Base-by-base conservation (phyloP, 30 jellyfish, hydroid and myxozoan species). In the Aurelia sp. region DNA sequence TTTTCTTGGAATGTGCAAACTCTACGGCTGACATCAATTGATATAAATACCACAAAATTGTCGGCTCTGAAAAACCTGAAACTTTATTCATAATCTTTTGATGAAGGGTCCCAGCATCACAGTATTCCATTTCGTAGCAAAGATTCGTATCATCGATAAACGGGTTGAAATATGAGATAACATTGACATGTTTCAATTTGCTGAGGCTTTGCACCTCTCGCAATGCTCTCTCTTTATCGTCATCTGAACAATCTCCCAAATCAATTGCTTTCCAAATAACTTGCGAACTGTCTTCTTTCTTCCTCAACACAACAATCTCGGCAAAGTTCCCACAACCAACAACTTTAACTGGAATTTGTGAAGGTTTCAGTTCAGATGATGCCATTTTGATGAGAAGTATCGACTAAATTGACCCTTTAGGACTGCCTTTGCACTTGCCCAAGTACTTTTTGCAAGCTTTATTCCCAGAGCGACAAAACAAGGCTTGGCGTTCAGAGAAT, bases 251-350 rank as follows among this genome's bases (percentile, higher is more conserved):
- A 15, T 94, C 85, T 18, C 93, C 89, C 47, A 93, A 76, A 47
- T 93, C 92, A 41, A 93, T 77, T 20, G 93, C 98, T 65, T 83
- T 93, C 98, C 98, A 93, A 1, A 89, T 87, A 3, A 93, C 98
- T 33, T 72, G 79, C 50, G 96, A 89, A 71, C 88, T 85, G 48
- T 93, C 95, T 41, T 78, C 91, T 23, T 89, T 93, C 85, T 93
- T 93, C 47, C 98, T 52, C 50, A 87, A 78, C 12, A 93, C 90
- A 55, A 93, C 97, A 16, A 96, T 96, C 69, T 93, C 98, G 0
- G 97, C 97, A 33, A 93, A 93, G 7, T 96, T 92, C 19, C 98
- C 98, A 50, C 97, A 57, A 31, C 97, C 98, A 30, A 93, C 72
- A 22, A 93, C 92, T 67, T 89, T 90, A 10, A 93, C 91, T 48